Conservation (phyloP, 2,888 invertebrate genomes). For the Priapulus caudatus region DNA sequence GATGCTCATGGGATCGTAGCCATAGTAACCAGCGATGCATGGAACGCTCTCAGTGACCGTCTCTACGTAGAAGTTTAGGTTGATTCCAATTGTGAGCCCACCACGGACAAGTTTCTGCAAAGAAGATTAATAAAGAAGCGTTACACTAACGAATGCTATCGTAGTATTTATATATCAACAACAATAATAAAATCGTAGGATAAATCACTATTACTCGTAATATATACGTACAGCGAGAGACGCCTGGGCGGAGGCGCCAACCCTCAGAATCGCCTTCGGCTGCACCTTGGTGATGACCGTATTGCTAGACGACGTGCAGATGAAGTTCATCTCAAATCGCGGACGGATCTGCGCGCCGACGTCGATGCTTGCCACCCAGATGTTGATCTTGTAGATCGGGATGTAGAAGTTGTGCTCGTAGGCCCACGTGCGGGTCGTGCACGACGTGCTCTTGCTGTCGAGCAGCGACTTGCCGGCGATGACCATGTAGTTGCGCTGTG, state of each 20-base stretch:
- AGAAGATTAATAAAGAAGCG: too few relatives aligned
- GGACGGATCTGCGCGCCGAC: not conserved
- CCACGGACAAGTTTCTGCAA: not conserved
- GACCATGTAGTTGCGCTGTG: not conserved
- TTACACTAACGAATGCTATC: not conserved
- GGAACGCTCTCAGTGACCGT: slow-evolving; percentile 1
- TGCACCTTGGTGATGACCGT: not conserved
- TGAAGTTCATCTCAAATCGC: not conserved
- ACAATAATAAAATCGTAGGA: too few relatives aligned
- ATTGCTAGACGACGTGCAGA: not conserved
- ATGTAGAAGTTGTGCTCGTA: slow-evolving; percentile 3
- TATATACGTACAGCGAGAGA: not conserved
- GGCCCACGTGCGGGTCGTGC: not conserved
- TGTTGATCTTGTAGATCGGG: not conserved
- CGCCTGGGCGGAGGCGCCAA: not conserved
- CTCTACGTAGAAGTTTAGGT: slow-evolving; percentile 1
- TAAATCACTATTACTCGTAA: not conserved
- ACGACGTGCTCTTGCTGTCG: not conserved
- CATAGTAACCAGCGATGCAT: slow-evolving; percentile 3
- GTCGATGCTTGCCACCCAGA: slow-evolving; percentile 3
- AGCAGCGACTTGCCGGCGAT: not conserved
- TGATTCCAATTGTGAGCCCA: not conserved
- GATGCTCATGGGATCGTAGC: not conserved
- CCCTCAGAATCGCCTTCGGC: not conserved
- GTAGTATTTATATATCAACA: not conserved